phyloP scores from a whole-genome alignment of 2,113 vertebrate species.

The Poeciliopsis occidentalis region DNA sequence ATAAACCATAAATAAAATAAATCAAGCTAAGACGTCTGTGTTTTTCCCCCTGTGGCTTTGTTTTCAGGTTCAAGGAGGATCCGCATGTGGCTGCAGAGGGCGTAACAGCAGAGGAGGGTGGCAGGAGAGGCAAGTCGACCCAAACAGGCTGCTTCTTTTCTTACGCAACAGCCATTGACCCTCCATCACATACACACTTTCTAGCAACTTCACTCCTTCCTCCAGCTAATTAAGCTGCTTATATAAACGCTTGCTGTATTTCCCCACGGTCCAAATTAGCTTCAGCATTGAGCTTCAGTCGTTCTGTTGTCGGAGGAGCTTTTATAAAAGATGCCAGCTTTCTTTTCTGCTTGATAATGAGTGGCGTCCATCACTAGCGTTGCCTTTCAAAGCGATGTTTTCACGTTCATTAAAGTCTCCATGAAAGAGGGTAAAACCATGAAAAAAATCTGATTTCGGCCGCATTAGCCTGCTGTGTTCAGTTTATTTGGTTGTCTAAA shows the following conservation, averaged over 20 bases:
- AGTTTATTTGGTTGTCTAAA: too few species aligned
- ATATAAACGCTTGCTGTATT: constrained; percentile 47
- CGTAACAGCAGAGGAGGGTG: constrained; percentile 52
- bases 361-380: not conserved
- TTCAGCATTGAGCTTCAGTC: not conserved
- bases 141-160: constrained; percentile 17
- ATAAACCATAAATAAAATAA: too few species aligned
- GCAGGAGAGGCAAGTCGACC: constrained; percentile 78
- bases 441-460: too few species aligned
- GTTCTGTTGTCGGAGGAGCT: not conserved
- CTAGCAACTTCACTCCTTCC: constrained; percentile 1
- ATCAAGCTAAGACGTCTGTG: not conserved
- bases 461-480: too few species aligned
- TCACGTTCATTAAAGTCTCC: not conserved
- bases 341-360: not conserved
- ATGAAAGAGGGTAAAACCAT: not conserved
- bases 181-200: not conserved
- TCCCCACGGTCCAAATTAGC: constrained; percentile 44
- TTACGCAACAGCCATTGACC: constrained; percentile 24
- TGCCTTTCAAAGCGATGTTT: not conserved
- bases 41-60: constrained; percentile 38
- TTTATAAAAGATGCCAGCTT: not conserved
- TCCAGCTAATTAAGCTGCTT: constrained; percentile 49
- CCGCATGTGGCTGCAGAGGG: constrained; percentile 57
- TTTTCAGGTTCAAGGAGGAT: constrained; percentile 88